These are phyloP conservation scores for Sebastes taczanowskii DNA, from an alignment of 2,797 vertebrate genomes.

Conservation along the genomic window DNA sequence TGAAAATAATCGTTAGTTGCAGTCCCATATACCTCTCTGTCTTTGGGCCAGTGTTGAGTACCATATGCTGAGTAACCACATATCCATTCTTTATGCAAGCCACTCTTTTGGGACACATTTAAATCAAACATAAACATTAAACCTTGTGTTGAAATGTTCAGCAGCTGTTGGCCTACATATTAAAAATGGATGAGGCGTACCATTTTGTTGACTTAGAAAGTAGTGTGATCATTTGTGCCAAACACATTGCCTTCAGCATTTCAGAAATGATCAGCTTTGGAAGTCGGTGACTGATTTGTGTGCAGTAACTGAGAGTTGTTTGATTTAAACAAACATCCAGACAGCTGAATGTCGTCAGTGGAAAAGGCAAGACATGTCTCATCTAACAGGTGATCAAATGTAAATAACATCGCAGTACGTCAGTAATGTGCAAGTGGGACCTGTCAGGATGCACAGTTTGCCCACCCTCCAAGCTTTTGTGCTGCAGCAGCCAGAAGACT, in stretches of 20 bases:
- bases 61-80: not conserved
- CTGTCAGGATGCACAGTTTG: not conserved
- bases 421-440: not conserved
- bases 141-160: not conserved
- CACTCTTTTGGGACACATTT: not conserved
- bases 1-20: too few relatives aligned
- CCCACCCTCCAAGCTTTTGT: not conserved
- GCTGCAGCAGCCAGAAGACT: not conserved
- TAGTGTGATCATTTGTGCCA: not conserved
- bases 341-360: not conserved
- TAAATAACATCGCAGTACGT: not conserved
- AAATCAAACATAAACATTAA: not conserved
- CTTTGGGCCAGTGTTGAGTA: not conserved
- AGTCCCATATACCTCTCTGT: not conserved
- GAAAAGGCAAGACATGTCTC: not conserved
- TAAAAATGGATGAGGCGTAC: not conserved
- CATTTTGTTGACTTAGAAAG: not conserved
- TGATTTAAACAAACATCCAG: not conserved
- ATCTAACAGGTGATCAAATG: not conserved
- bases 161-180: not conserved
- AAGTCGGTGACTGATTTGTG: not conserved
- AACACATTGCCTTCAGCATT: not conserved
- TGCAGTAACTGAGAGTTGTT: not conserved
- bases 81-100: not conserved
- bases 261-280: not conserved